Conservation (phyloP, 2,113 vertebrate genomes). For the Capra hircus region DNA sequence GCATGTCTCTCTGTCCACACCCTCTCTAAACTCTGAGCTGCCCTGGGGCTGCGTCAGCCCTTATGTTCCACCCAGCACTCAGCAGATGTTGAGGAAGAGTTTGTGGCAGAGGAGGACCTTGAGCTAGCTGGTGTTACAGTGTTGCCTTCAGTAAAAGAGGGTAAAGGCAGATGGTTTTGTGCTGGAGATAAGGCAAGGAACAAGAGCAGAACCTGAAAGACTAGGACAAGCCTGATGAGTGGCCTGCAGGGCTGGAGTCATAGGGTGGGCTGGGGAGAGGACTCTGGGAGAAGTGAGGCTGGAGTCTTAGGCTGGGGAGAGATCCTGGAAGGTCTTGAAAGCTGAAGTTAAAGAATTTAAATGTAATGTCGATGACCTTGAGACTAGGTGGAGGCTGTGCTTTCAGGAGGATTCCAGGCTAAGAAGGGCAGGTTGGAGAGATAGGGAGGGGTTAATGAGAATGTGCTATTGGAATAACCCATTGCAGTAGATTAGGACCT, state of each 20-base stretch:
- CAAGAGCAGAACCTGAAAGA: conserved; percentile 7
- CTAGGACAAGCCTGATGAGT: neutral
- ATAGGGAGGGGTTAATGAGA: neutral
- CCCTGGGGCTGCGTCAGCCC: neutral
- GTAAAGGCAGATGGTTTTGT: neutral
- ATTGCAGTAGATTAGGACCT: neutral
- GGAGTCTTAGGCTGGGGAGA: neutral
- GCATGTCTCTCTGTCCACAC: neutral
- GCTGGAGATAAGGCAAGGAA: neutral
- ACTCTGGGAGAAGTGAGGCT: neutral
- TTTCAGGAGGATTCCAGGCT: neutral
- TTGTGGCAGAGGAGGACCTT: neutral
- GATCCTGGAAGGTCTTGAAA: neutral
- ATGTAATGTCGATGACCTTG: neutral
- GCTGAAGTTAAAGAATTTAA: neutral
- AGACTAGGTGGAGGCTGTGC: neutral
- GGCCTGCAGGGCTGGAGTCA: neutral
- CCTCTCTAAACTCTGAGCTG: neutral
- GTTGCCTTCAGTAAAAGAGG: neutral
- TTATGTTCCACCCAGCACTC: neutral
- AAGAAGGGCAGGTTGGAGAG: neutral
- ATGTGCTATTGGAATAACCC: neutral
- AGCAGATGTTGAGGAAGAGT: neutral
- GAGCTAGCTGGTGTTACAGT: neutral
- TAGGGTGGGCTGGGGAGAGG: neutral